phyloP scores from a whole-genome alignment of 1,140 invertebrate species.

The Proctacanthus coquilletti region DNA sequence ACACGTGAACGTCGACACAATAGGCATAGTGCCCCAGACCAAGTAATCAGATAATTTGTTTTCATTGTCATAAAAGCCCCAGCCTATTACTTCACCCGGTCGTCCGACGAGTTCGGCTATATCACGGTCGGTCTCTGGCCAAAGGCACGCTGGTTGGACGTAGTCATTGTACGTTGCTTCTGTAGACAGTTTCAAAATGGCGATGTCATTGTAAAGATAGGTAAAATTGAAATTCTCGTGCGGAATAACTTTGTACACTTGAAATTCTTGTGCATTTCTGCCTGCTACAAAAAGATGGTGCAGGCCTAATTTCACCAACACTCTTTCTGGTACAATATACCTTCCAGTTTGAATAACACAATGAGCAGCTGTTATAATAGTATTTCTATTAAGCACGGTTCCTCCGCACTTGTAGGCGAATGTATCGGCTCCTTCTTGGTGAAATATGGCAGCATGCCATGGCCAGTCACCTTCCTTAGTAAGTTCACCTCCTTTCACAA shows the following conservation, averaged over 20 bases:
- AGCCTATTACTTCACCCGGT: constrained; percentile 42
- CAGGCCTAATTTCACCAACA: constrained; percentile 35
- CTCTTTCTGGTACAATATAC: constrained; percentile 7
- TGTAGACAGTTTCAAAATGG: constrained; percentile 36
- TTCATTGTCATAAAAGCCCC: constrained; percentile 31
- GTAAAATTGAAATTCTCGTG: not conserved
- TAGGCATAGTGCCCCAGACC: constrained; percentile 33
- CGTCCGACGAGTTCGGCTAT: constrained; percentile 29
- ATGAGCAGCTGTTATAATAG: constrained; percentile 1
- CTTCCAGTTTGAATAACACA: not conserved
- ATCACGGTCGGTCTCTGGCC: constrained; percentile 25
- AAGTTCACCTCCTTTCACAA: not conserved
- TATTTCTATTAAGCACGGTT: constrained; percentile 34
- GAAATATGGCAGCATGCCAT: constrained; percentile 1
- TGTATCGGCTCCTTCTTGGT: not conserved
- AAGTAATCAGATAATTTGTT: not conserved
- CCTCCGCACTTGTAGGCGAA: constrained; percentile 36
- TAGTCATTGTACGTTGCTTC: constrained; percentile 36
- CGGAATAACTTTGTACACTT: constrained; percentile 13
- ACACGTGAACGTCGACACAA: constrained; percentile 30
- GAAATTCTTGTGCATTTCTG: constrained; percentile 13
- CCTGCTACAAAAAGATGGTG: constrained; percentile 6
- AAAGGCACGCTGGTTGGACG: constrained; percentile 54
- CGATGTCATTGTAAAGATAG: constrained; percentile 41
- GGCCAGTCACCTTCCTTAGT: not conserved